A percentile compares a stretch with the other conserved stretches of the same genome.
Conservation (phyloP, 2,888 invertebrate species). For the Epinotia bilunana region DNA sequence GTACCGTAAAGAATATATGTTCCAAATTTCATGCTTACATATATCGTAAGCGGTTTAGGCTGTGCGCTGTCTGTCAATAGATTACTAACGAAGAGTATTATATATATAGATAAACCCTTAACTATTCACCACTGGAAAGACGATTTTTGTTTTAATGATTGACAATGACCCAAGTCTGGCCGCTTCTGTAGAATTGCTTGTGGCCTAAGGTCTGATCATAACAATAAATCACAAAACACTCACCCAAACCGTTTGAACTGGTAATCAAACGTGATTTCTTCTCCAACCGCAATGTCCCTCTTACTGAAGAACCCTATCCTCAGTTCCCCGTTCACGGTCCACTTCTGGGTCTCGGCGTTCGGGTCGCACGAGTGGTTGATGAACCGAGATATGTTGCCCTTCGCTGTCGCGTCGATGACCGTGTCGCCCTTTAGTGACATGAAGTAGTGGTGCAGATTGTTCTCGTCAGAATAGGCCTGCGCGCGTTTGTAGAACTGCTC, state of each 20-base stretch:
- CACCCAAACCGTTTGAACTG: conserved; percentile 98
- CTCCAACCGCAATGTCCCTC: conserved; percentile 91
- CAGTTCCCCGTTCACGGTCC: conserved; percentile 96
- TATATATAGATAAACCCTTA: too few relatives aligned
- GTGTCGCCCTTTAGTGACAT: conserved; percentile 96
- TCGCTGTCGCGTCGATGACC: conserved; percentile 96
- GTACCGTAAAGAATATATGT: too few relatives aligned
- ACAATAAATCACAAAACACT: conserved; percentile 53
- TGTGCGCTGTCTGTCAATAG: too few relatives aligned
- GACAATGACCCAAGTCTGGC: too few relatives aligned
- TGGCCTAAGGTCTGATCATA: too few relatives aligned
- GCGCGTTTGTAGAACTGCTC: conserved; percentile 95
- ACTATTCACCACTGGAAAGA: too few relatives aligned
- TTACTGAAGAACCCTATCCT: conserved; percentile 98
- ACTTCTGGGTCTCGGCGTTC: conserved; percentile 99
- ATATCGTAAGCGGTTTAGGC: too few relatives aligned
- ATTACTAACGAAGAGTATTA: too few relatives aligned
- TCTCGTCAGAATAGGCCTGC: conserved; percentile 94
- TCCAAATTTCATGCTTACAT: too few relatives aligned
- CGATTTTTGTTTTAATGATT: too few relatives aligned
- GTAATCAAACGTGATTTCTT: conserved; percentile 99
- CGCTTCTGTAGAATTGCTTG: too few relatives aligned
- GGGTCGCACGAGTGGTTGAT: conserved; percentile 99
- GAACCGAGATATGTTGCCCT: conserved; percentile 98
- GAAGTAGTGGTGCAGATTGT: conserved; percentile 97